Evolutionary conservation across 2,113 vertebrate species (phyloP), one percentile per base, ranked within the genome.

Genomic region (Oreochromis niloticus): DNA sequence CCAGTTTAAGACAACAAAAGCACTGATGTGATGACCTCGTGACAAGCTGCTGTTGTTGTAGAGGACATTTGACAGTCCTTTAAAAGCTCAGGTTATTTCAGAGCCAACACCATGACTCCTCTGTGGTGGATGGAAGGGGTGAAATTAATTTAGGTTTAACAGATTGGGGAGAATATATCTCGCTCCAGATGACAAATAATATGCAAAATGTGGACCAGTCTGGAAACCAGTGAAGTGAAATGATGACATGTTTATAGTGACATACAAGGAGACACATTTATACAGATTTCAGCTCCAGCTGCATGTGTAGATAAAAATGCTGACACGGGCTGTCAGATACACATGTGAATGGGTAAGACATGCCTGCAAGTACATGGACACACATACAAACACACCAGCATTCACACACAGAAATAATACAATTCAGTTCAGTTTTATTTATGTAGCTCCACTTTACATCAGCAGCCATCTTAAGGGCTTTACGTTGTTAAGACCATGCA

Each of bases 111-210:
- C 59, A 3, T 17, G 80, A 92, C 85, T 50, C 52, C 27, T 75
- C 52, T 24, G 14, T 10, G n/a, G 32, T 9, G 57, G 68, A 87
- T 54, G 48, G 73, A 41, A 52, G 32, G 59, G 11, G 36, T 19
- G 46, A 84, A 86, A 84, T 85, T 10, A 84, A 85, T 85, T 85
- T 3, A 6, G 50, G 36, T 54, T 71, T 57, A 46, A 41, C 56
- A 73, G 12, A 32, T 63, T 14, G 36, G n/a, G 55, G 34, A 13
- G 9, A 50, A 55, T 80, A 30, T 78, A 39, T 52, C 17, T 80
- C 61, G 6, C 61, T 73, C 14, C 78, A 85, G 78, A 94, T 87
- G 94, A 94, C 83, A 85, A 88, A 90, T 73, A 81, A 86, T 36
- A 66, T 71, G 82, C 75, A 87, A 89, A 93, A 92, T 87, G 46